Conservation (phyloP, 2,113 vertebrate genomes). For the Limanda limanda region DNA sequence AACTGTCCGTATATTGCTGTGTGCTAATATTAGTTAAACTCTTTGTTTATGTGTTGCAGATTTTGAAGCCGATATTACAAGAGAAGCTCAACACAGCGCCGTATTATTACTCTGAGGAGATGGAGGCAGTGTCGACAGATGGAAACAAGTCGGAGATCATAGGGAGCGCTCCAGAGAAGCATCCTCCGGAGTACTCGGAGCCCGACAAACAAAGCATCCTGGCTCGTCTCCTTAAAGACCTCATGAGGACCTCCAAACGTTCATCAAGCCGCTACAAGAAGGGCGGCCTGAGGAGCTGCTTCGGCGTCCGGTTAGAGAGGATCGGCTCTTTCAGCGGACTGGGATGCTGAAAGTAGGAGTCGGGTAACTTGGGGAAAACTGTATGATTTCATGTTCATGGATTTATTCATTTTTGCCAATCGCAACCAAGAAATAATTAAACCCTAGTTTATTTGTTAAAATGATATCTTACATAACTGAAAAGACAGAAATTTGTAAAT, state of each 20-base stretch:
- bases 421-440: too few relatives aligned
- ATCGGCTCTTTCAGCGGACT: conserved; percentile 86
- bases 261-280: conserved; percentile 83
- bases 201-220: conserved; percentile 57
- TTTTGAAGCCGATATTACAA: conserved; percentile 75
- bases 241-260: conserved; percentile 79
- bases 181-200: conserved; percentile 54
- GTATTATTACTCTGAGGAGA: conserved; percentile 51
- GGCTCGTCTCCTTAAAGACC: conserved; percentile 75
- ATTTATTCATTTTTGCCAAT: too few relatives aligned
- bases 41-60: conserved; percentile 49
- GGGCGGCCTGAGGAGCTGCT: conserved; percentile 83
- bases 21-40: background rate
- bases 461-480: background rate
- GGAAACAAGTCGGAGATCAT: conserved; percentile 51
- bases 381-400: too few relatives aligned
- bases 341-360: conserved; percentile 75
- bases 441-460: background rate
- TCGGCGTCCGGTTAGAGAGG: conserved; percentile 82
- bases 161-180: conserved; percentile 9
- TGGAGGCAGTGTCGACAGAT: conserved; percentile 29
- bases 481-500: background rate
- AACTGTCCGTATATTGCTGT: background rate
- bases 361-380: background rate
- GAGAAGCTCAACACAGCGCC: conserved; percentile 60